Evolutionary conservation across 2,888 invertebrate genomes (phyloP), one percentile per base, ranked within the genome.

Genomic region (Diploptera punctata): DNA sequence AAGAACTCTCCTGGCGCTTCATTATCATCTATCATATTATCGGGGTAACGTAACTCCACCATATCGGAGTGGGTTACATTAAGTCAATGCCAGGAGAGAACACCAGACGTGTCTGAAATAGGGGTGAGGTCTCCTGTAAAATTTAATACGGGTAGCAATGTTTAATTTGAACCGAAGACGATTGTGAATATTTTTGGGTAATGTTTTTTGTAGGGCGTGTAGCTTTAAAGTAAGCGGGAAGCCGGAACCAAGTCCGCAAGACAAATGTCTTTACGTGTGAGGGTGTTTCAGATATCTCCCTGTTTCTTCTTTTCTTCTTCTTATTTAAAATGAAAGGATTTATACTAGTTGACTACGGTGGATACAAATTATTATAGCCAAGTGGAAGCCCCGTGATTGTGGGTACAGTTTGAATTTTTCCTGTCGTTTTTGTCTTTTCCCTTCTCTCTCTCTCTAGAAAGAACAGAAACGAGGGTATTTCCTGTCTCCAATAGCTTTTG

Each of bases 361-460:
- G 47, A 26, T 44, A 65, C 65, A 65, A 65, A 65, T 65, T 65
- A 65, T 65, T 47, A 65, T 65, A 29, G 33, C 65, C 44, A 43
- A 21, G 62, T 33, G 18, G 43, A 60, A 60, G 19, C 18, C 16
- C n/a, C 19, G 61, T 1, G 38, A 19, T 47, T 43, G 65, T 29
- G 65, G 44, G 24, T 57, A 13, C 13, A 1, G 29, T 65, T 18
- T 65, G n/a, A n/a, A n/a, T n/a, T n/a, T n/a, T n/a, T 43, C 24
- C 16, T 43, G 43, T 62, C 9, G 3, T 1, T 2, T 24, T 52
- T 24, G 2, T 49, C 38, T 38, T 38, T 38, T 38, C 13, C 38
- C 13, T 9, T 38, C 38, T 38, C 38, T 5, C 38, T 38, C 38
- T 38, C 38, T 47, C 47, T n/a, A 2, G 16, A 10, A 2, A 7